Conservation (phyloP, 1,140 invertebrate species). For the Teleogryllus occipitalis region DNA sequence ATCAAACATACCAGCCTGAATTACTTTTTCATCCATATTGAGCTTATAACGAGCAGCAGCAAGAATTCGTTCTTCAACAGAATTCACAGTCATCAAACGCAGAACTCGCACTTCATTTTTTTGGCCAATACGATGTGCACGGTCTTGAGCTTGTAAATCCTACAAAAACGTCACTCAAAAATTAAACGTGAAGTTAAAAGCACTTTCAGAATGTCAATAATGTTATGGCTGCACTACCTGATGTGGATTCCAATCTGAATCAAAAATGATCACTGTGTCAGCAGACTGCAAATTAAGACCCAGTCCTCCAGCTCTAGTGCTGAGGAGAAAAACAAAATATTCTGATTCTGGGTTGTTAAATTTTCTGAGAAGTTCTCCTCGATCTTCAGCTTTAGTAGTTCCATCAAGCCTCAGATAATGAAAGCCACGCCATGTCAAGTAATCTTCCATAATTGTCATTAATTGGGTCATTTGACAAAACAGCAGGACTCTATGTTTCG, state of each 20-base stretch:
- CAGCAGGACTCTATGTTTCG: slow-evolving; percentile 54
- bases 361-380: slow-evolving; percentile 49
- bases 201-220: neutral
- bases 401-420: slow-evolving; percentile 49
- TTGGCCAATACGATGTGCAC: slow-evolving; percentile 66
- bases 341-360: slow-evolving; percentile 54
- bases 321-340: slow-evolving; percentile 59
- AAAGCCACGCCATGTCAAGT: slow-evolving; percentile 49
- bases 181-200: neutral
- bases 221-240: slow-evolving; percentile 33
- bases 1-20: slow-evolving; percentile 68
- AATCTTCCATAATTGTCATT: slow-evolving; percentile 67
- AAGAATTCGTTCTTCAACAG: slow-evolving; percentile 61
- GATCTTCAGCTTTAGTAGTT: slow-evolving; percentile 60
- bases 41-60: slow-evolving; percentile 59
- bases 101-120: slow-evolving; percentile 57
- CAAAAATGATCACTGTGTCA: slow-evolving; percentile 66
- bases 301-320: slow-evolving; percentile 60
- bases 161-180: slow-evolving; percentile 1
- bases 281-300: slow-evolving; percentile 62
- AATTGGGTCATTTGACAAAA: slow-evolving; percentile 69
- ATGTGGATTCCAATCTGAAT: slow-evolving; percentile 71
- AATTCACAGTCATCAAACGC: slow-evolving; percentile 61
- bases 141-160: slow-evolving; percentile 54
- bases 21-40: slow-evolving; percentile 67